phyloP scores from a whole-genome alignment of 2,113 vertebrate genomes.

The Naja naja region DNA sequence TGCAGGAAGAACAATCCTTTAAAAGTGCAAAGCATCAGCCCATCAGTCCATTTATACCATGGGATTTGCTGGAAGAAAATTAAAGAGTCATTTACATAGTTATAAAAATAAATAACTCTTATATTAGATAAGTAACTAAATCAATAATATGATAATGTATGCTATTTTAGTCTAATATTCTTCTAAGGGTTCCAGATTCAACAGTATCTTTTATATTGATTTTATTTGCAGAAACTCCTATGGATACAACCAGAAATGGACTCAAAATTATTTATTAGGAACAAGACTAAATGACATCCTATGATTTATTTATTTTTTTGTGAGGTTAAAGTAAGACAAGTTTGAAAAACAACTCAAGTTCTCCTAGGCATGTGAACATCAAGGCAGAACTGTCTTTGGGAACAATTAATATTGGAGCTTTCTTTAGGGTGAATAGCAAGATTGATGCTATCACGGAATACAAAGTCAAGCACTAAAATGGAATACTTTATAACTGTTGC shows the following conservation, averaged over 20 bases:
- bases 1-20: neutral
- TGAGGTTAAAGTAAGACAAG: neutral
- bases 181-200: neutral
- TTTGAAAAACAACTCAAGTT: neutral
- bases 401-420: neutral
- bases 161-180: neutral
- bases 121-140: neutral
- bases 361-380: neutral
- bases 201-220: neutral
- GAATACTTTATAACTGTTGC: neutral
- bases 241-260: neutral
- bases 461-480: neutral
- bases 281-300: neutral
- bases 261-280: neutral
- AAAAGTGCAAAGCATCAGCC: neutral
- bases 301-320: neutral
- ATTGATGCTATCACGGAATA: neutral
- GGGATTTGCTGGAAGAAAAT: neutral
- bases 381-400: neutral
- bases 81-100: neutral
- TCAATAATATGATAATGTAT: neutral
- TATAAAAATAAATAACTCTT: neutral
- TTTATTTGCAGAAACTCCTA: neutral
- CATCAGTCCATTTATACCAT: neutral
- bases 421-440: neutral